phyloP scores from a whole-genome alignment of 2,888 invertebrate species.

The Andrena dorsata region DNA sequence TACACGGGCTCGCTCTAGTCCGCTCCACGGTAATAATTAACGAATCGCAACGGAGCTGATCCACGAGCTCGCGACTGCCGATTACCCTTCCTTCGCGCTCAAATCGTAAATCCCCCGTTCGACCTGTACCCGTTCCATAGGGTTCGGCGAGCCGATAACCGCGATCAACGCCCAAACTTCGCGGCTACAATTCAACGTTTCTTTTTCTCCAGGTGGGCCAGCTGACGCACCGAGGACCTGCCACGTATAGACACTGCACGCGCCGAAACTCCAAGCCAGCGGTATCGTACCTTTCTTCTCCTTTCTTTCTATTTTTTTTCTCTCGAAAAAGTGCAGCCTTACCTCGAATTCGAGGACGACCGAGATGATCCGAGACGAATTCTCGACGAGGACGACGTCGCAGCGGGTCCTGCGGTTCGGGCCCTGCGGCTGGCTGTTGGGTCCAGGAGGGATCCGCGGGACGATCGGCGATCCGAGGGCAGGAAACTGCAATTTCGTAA shows the following conservation, averaged over 20 bases:
- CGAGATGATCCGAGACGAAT: slow-evolving; percentile 27
- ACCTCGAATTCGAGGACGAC: slow-evolving; percentile 67
- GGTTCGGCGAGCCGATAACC: too few relatives aligned
- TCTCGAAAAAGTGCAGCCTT: slow-evolving; percentile 26
- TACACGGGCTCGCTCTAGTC: slow-evolving; percentile 48
- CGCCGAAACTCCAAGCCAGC: too few relatives aligned
- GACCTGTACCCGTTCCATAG: not conserved
- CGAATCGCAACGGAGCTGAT: slow-evolving; percentile 49
- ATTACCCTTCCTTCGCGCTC: slow-evolving; percentile 20
- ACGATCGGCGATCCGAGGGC: slow-evolving; percentile 74
- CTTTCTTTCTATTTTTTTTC: not conserved
- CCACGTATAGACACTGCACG: too few relatives aligned
- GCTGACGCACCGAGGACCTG: too few relatives aligned
- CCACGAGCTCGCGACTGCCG: slow-evolving; percentile 39
- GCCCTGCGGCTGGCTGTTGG: slow-evolving; percentile 31
- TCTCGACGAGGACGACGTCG: slow-evolving; percentile 30
- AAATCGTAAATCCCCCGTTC: slow-evolving; percentile 32
- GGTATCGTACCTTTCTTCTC: not conserved
- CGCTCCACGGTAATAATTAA: slow-evolving; percentile 58
- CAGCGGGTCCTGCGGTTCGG: slow-evolving; percentile 14
- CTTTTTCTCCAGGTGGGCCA: too few relatives aligned
- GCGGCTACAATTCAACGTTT: too few relatives aligned
- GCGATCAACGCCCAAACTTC: too few relatives aligned
- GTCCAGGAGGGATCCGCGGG: slow-evolving; percentile 63
- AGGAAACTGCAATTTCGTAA: slow-evolving; percentile 83